Conservation (phyloP, 64 coral and sea anemone species). For the Hydrozoanthus tunicans region DNA sequence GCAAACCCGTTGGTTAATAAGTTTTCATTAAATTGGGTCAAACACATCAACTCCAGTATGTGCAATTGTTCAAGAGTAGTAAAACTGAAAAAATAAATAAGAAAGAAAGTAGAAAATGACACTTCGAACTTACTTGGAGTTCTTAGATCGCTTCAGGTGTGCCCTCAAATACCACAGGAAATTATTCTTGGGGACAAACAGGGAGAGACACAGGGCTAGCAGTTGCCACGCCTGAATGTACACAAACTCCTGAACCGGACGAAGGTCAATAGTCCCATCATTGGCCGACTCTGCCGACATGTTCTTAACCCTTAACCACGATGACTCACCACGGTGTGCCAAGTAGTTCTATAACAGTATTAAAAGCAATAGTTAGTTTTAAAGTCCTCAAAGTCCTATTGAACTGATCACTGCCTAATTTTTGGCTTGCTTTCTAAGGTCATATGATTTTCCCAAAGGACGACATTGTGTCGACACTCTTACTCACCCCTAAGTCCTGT, state of each 20-base stretch:
- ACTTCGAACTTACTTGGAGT: conserved; percentile 71
- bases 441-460: too few species aligned
- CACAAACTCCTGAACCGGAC: conserved; percentile 90
- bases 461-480: background rate
- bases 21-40: too few species aligned
- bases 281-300: conserved; percentile 53
- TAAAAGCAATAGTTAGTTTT: background rate
- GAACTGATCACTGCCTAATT: too few species aligned
- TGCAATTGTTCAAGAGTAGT: too few species aligned
- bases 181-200: conserved; percentile 90
- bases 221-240: conserved; percentile 95
- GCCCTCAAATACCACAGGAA: conserved; percentile 85
- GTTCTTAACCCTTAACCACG: conserved; percentile 71
- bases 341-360: conserved; percentile 69
- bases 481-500: conserved; percentile 82
- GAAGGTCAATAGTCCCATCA: conserved; percentile 89
- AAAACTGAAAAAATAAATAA: too few species aligned
- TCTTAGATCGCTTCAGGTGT: conserved; percentile 73
- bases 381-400: conserved; percentile 58
- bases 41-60: too few species aligned
- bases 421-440: too few species aligned
- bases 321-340: conserved; percentile 72
- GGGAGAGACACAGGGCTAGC: conserved; percentile 65
- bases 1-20: too few species aligned
- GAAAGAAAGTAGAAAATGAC: background rate